Base-by-base conservation (phyloP, 1,140 invertebrate species). In the Diorhabda sublineata region DNA sequence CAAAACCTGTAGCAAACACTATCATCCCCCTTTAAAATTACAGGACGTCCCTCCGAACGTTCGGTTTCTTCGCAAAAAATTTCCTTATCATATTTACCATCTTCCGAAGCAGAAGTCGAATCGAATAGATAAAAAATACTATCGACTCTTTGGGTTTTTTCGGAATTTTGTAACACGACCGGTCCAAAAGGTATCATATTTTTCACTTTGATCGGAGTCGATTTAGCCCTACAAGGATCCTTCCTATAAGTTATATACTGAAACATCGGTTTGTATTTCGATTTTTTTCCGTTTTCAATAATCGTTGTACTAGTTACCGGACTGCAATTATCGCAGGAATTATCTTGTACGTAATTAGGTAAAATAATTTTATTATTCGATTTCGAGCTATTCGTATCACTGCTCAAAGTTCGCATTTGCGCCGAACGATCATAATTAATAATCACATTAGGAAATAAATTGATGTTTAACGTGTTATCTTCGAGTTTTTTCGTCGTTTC, bases 41-140 rank as follows among this genome's bases (percentile, higher is more conserved):
- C 26, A 26, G 26, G 26, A 26, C 26, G 26, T 26, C 26, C 0
- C 26, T 26, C 26, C 26, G 26, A 26, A 26, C 26, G 26, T 26
- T 26, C 26, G 26, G 26, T 26, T 26, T 26, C 26, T 26, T 26
- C 26, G 26, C 26, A 26, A 26, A 26, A 26, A 26, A 26, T 26
- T 26, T 26, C 61, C 11, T 8, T 26, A 9, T 11, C 8, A 63
- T 43, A 63, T 63, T 44, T 63, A 7, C 45, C 61, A 3, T 45
- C 61, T 5, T 63, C 61, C 41, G 61, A 63, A 63, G 42, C 41
- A 11, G 61, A 63, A 45, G 42, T 63, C 41, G 61, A 63, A 61
- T 61, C 42, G 61, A 63, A 63, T 5, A 63, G 42, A n/a, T 63
- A 63, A 63, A 45, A 63, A 6, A 11, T 63, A 5, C 11, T 3